These are phyloP conservation scores for Dolichallabes microphthalmus DNA, from an alignment of 2,113 vertebrate species.

Conservation along the genomic window DNA sequence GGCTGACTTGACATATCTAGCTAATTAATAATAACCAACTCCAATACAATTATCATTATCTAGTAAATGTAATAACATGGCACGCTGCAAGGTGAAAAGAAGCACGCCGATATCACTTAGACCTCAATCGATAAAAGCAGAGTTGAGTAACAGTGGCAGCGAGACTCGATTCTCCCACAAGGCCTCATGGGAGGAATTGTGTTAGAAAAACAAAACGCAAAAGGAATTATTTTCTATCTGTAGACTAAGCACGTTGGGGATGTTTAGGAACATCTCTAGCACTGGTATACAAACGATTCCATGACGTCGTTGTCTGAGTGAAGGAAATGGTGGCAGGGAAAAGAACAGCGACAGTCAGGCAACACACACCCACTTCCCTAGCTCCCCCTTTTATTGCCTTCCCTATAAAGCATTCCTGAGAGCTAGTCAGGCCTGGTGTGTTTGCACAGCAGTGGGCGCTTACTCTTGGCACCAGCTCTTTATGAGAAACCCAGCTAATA, in stretches of 20 bases:
- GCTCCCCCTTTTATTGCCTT: constrained; percentile 70
- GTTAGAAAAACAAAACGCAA: constrained; percentile 20
- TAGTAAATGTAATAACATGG: background rate
- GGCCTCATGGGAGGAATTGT: constrained; percentile 31
- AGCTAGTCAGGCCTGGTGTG: constrained; percentile 73
- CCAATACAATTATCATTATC: no score
- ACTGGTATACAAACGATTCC: constrained; percentile 62
- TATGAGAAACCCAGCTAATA: constrained; percentile 74
- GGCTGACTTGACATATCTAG: background rate
- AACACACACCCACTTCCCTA: constrained; percentile 71
- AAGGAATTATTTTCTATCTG: constrained; percentile 61
- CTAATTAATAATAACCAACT: background rate
- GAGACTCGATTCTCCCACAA: constrained; percentile 12
- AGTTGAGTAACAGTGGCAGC: constrained; percentile 24
- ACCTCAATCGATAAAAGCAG: constrained; percentile 24
- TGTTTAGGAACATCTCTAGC: constrained; percentile 61
- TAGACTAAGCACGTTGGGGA: constrained; percentile 62
- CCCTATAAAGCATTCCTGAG: constrained; percentile 78
- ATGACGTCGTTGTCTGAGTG: constrained; percentile 64
- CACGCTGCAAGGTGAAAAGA: background rate
- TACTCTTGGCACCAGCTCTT: constrained; percentile 68
- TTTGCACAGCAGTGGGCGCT: constrained; percentile 75
- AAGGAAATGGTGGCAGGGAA: constrained; percentile 70
- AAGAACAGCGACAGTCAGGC: constrained; percentile 63
- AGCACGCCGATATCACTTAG: background rate